Percentiles rank a stretch among this genome's conserved stretches.
Evolutionary conservation across 2,888 invertebrate genomes (phyloP).

Genomic region (Norana najaformis): DNA sequence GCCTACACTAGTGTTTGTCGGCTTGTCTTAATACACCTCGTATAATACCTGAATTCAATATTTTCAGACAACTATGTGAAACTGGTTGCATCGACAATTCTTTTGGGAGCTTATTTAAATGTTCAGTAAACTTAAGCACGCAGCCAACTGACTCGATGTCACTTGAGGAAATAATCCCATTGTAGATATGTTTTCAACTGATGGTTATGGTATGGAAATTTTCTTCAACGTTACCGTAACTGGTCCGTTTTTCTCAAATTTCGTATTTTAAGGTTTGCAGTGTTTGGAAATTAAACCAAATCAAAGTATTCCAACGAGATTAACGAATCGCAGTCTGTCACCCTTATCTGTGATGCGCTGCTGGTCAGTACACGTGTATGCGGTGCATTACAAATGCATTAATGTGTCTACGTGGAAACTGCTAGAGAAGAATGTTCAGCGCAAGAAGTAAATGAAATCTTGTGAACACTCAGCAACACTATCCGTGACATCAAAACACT

Average conservation of each 20-base stretch:
- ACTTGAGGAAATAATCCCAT: not conserved
- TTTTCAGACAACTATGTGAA: not conserved
- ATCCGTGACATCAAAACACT: too few species aligned
- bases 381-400: not conserved
- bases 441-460: conserved; percentile 4
- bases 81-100: not conserved
- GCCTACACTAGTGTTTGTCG: not conserved
- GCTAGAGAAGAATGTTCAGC: not conserved
- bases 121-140: not conserved
- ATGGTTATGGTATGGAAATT: not conserved
- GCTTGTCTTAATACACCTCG: not conserved
- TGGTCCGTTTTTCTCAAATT: not conserved
- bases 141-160: not conserved
- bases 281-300: not conserved
- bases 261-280: too few species aligned
- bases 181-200: not conserved
- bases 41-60: not conserved
- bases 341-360: not conserved
- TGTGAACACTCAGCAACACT: not conserved
- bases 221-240: not conserved
- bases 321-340: conserved; percentile 3
- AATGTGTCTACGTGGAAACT: not conserved
- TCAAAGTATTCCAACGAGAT: not conserved
- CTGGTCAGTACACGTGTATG: not conserved
- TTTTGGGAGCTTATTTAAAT: not conserved